phyloP scores from a whole-genome alignment of 2,888 invertebrate genomes.

The Acleris literana region DNA sequence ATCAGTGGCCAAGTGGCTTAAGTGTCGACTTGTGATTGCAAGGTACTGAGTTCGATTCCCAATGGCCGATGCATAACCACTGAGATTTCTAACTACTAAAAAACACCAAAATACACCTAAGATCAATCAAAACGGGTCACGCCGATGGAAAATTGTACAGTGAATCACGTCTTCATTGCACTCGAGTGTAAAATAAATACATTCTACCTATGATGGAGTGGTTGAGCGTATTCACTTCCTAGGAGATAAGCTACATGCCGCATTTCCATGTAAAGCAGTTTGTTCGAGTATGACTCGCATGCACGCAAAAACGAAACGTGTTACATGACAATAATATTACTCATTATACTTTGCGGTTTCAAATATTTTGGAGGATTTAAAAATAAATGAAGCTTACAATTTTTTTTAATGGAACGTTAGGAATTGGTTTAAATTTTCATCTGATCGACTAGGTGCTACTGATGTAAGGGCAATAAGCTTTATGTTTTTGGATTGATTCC shows the following conservation, averaged over 20 bases:
- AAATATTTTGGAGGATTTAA: neutral
- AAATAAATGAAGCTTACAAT: conserved; percentile 12
- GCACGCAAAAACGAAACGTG: conserved; percentile 1
- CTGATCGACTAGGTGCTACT: conserved; percentile 1
- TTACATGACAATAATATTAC: conserved; percentile 1
- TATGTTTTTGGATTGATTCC: conserved; percentile 20
- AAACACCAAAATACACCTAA: no score
- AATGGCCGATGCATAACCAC: no score
- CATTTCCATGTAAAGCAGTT: conserved; percentile 12
- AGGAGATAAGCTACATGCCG: conserved; percentile 22
- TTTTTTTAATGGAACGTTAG: conserved; percentile 13
- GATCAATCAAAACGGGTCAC: no score
- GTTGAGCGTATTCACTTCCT: conserved; percentile 15
- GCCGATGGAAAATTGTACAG: no score
- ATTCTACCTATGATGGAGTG: no score
- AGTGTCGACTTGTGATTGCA: no score
- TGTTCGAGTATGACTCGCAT: conserved; percentile 6
- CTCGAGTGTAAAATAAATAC: no score
- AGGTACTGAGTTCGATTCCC: no score
- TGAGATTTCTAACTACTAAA: no score
- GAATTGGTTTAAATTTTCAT: conserved; percentile 22
- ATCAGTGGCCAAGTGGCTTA: no score
- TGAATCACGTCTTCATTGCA: no score
- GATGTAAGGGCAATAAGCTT: conserved; percentile 26
- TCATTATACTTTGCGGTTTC: neutral